phyloP scores from a whole-genome alignment of 2,888 invertebrate genomes.

The Drosophila stalkeri region DNA sequence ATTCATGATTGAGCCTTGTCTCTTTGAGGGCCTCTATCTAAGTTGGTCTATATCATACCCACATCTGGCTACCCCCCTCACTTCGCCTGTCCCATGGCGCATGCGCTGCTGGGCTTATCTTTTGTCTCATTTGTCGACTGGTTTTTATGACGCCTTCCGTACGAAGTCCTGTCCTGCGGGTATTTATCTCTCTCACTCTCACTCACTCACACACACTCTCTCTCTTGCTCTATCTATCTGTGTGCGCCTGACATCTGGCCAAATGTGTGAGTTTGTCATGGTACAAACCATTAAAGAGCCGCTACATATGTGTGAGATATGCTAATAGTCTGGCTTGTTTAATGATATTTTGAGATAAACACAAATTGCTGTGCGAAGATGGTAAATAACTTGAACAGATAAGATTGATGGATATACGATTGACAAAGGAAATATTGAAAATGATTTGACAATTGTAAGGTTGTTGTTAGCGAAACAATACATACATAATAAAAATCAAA shows the following conservation, averaged over 20 bases:
- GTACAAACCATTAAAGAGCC: constrained; percentile 10
- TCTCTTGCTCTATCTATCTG: neutral
- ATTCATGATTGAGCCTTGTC: constrained; percentile 52
- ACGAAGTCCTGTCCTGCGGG: constrained; percentile 28
- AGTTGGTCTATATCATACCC: constrained; percentile 67
- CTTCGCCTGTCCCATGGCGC: constrained; percentile 48
- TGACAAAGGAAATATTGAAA: constrained; percentile 2
- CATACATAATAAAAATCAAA: no score
- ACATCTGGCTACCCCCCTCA: constrained; percentile 56
- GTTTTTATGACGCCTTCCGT: constrained; percentile 60
- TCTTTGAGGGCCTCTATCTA: constrained; percentile 28
- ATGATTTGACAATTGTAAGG: constrained; percentile 1
- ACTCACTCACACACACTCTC: neutral
- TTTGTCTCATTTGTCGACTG: constrained; percentile 68
- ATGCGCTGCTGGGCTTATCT: constrained; percentile 56
- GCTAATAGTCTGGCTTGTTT: constrained; percentile 49
- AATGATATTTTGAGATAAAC: constrained; percentile 27
- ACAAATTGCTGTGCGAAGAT: constrained; percentile 28
- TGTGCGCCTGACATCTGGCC: constrained; percentile 60
- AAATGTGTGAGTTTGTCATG: constrained; percentile 51
- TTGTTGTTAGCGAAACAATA: no score
- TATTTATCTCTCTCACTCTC: constrained; percentile 1
- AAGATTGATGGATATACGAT: constrained; percentile 15
- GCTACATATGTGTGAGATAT: constrained; percentile 44
- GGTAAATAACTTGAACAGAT: neutral